Base-by-base conservation (phyloP, 37 sponge, comb jelly and placozoan species). In the Ianthella basta region DNA sequence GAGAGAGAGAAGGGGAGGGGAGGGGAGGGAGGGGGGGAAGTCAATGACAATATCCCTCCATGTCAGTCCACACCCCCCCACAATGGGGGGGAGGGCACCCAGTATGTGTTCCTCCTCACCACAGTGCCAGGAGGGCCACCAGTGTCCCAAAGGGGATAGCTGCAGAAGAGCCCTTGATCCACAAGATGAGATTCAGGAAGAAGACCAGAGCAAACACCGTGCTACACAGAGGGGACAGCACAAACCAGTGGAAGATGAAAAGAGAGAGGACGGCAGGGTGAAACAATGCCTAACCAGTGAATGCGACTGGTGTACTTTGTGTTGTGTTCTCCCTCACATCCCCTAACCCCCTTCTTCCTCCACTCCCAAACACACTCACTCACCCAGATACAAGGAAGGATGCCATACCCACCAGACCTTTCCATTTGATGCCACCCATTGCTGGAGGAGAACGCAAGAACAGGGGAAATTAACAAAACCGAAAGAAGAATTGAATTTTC, bases 131-230 rank as follows among this genome's bases (percentile, higher is more conserved):
- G 13, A 99, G 84, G 40, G 92, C 96, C 23, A 97, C 89, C 2
- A 99, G 88, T 36, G 99, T 97, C 38, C 91, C 91, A 88, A 99
- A 99, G 23, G 99, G 99, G 23, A 99, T 95, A 54, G 99, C 99
- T 67, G 97, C 94, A 12, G 96, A 93, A 14, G 99, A 99, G 19
- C 89, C 86, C 18, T 91, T 80, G 0, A 85, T 85, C 99, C 99
- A 99, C 72, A 99, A 83, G 24, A 99, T 59, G 60, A 99, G 84
- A 86, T 99, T 97, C 53, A 99, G 87, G 23, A 86, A 30, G 86
- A 99, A 97, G 90, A 97, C 89, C 27, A 95, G 79, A 35, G 55
- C 82, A 85, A 99, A 99, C 66, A 89, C 79, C 18, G 92, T 72
- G 60, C 95, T 91, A 72, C 56, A 23, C 23, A 20, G 40, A n/a